Evolutionary conservation across 1,140 invertebrate genomes (phyloP).

Genomic region (Drosophila kepulauana): DNA sequence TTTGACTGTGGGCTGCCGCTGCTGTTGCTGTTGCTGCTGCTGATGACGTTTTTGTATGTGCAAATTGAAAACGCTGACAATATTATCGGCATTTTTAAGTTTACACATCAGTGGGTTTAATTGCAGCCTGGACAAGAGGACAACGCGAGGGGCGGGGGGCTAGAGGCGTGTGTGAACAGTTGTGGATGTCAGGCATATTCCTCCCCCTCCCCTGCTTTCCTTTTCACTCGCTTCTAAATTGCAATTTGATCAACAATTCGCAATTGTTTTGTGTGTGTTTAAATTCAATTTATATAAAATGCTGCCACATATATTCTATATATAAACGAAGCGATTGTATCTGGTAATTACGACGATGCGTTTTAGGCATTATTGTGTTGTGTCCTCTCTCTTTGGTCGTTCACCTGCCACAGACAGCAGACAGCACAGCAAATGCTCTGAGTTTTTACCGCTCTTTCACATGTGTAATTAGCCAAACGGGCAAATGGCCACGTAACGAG

Average conservation of each 20-base stretch:
- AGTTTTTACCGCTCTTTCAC: slow-evolving; percentile 3
- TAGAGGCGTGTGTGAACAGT: not conserved
- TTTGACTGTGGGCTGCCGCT: not conserved
- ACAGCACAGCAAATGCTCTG: not conserved
- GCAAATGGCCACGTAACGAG: slow-evolving; percentile 30
- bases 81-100: slow-evolving; percentile 82
- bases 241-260: slow-evolving; percentile 80
- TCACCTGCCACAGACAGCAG: not conserved
- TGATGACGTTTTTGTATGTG: slow-evolving; percentile 68
- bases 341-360: slow-evolving; percentile 70
- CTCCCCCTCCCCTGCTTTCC: slow-evolving; percentile 1
- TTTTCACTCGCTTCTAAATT: slow-evolving; percentile 73
- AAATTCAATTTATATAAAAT: slow-evolving; percentile 82
- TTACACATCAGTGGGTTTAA: slow-evolving; percentile 82
- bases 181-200: slow-evolving; percentile 3
- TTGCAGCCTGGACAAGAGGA: slow-evolving; percentile 47
- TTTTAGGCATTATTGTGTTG: slow-evolving; percentile 25
- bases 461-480: slow-evolving; percentile 49
- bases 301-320: not conserved
- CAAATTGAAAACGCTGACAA: slow-evolving; percentile 82
- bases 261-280: slow-evolving; percentile 69
- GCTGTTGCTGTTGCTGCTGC: slow-evolving; percentile 42
- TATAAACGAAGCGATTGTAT: slow-evolving; percentile 53
- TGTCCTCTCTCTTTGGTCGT: slow-evolving; percentile 4
- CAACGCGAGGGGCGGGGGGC: not conserved